Evolutionary conservation across 2,888 invertebrate species (phyloP).

Genomic region (Drosophila aldrichi): DNA sequence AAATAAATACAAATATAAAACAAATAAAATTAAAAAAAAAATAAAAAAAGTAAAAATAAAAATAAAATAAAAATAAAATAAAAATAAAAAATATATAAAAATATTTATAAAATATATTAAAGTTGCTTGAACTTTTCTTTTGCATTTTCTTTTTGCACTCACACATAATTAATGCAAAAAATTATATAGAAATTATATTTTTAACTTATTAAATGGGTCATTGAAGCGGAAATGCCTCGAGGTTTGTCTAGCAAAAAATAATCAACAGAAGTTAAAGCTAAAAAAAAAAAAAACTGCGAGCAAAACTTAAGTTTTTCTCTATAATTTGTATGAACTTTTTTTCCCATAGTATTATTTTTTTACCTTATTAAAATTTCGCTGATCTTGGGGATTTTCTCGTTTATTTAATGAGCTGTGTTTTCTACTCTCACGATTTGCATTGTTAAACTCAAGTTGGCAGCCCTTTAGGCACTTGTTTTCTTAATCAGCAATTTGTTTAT

Average conservation of each 20-base stretch:
- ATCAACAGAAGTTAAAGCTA: not conserved
- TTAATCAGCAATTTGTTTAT: constrained; percentile 15
- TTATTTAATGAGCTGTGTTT: not conserved
- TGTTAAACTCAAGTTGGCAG: constrained; percentile 5
- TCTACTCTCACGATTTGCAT: not conserved
- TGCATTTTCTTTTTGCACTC: not conserved
- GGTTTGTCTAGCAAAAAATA: constrained; percentile 9
- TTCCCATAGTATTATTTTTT: not conserved
- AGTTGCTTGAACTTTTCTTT: too few species aligned
- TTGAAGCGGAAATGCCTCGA: constrained; percentile 34
- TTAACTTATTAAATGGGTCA: constrained; percentile 25
- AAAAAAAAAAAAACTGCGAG: not conserved
- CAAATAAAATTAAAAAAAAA: too few species aligned
- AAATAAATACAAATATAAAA: too few species aligned
- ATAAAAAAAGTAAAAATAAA: too few species aligned
- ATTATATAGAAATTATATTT: constrained; percentile 1
- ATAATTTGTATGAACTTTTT: not conserved
- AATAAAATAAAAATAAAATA: too few species aligned
- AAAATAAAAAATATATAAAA: too few species aligned
- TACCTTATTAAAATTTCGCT: constrained; percentile 13
- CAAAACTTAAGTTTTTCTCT: not conserved
- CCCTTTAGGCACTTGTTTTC: constrained; percentile 6
- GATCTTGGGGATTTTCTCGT: not conserved
- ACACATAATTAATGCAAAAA: not conserved
- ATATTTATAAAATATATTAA: too few species aligned